Base-by-base conservation (phyloP, 2,113 vertebrate genomes). In the Pycnonotus jocosus region DNA sequence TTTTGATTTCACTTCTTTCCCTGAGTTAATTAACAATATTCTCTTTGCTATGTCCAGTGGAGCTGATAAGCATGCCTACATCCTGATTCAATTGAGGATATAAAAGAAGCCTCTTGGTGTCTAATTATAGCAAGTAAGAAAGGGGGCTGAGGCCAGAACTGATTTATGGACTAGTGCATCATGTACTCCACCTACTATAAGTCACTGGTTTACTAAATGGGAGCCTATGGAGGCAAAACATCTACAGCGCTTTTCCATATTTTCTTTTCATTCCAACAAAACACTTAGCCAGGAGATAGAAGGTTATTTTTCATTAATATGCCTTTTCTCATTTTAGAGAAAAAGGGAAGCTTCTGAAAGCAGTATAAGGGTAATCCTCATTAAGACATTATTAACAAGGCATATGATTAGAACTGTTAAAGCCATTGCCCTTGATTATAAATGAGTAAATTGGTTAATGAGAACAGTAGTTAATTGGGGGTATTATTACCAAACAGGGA, bases 371-470 rank as follows among this genome's bases (percentile, higher is more conserved):
- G 73, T 94, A 95, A 94, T 96, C 65, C 76, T 93, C 81, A 86
- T 95, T 95, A 96, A 88, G 89, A 50, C 56, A 45, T 93, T 88
- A 86, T 94, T 96, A 96, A 94, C 72, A 86, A 73, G 84, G 64
- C 79, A 30, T 96, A 91, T 95, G 94, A 90, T 95, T 94, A 92
- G 62, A 93, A 92, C 57, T 77, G 57, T 76, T 95, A 84, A 94
- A 96, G 76, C 40, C 61, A 73, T 92, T 94, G 84, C 68, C 88
- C 91, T 93, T 94, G 83, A 97, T 96, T 95, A 91, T 96, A 88
- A 96, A 97, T 90, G 65, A 90, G 76, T 86, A 96, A 95, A 96
- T 88, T 94, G 6, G 78, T 95, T 96, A 97, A 97, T 96, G 86
- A 95, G 74, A 96, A 84, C 77, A 91, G 90, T 91, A 96, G 78